Base-by-base conservation (phyloP, 2,113 vertebrate species). In the Numida meleagris region DNA sequence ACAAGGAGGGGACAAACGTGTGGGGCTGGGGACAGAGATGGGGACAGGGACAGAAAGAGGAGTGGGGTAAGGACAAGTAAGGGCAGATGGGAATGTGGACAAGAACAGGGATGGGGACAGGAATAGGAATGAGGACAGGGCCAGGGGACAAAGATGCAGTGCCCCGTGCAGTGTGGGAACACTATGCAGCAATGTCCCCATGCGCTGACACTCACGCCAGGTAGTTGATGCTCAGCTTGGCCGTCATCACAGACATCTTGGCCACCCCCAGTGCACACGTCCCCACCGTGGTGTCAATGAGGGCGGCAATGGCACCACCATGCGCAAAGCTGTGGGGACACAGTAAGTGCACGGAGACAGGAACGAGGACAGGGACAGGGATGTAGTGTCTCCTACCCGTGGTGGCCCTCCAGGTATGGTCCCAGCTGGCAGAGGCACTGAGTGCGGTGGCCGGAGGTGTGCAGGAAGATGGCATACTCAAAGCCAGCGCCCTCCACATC, bases 381-480 rank as follows among this genome's bases (percentile, higher is more conserved):
- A 53, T 27, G 15, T 9, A 27, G 23, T 7, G 8, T 33, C 18
- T 13, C 98, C 98, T 86, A 99, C 99, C 98, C 98, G 3, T 98
- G 98, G 8, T 96, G 79, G 8, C 98, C 98, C 65, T 99, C 98
- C 53, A 99, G 97, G 40, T 98, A 97, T 46, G 98, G 98, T 46
- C 99, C 99, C 34, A 97, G 88, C 76, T 99, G 99, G 94, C 98
- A 98, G 53, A 98, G 92, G 92, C 98, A 98, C 50, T 98, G 91
- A 7, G 97, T 97, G 61, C 83, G 98, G 76, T 98, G 96, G 79
- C 98, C 91, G 6, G 96, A 65, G 21, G 96, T 93, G 53, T 98
- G 98, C 24, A 97, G 48, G 89, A 99, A 99, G 77, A 98, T 86
- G 67, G 95, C 98, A 3, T 99, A 99, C 88, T 99, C 98, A 31